Base-by-base conservation (phyloP, 2,113 vertebrate species). In the Oncorhynchus masou region DNA sequence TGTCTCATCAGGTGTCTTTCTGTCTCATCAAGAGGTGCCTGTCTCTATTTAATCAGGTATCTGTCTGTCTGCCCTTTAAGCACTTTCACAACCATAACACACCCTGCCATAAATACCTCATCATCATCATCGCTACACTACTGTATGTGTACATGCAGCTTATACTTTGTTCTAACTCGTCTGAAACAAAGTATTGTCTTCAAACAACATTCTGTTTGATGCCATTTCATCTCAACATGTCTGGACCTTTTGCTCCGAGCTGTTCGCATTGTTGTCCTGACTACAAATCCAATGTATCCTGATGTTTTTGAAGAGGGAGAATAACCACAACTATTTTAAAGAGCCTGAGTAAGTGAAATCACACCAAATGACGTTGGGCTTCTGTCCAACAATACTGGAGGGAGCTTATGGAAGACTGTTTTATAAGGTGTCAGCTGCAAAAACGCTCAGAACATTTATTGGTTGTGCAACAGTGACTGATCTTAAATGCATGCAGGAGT, bases 301-400 rank as follows among this genome's bases (percentile, higher is more conserved):
- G 65, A 25, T 15, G 27, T 74, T 39, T 62, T 5, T 19, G 29
- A 81, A 2, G 24, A 65, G 29, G 70, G 66, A n/a, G 2, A 68
- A 79, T 15, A 70, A 83, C 67, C 65, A 49, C 77, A 77, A 39
- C n/a, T 81, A 71, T 78, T 83, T 85, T 82, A 71, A 71, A 59
- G 66, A 80, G 27, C 57, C 39, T 67, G 3, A 59, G 22, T 31
- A 7, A 62, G 7, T 62, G 15, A 57, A 39, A 25, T 59, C 6
- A 12, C 69, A 54, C 70, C 73, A 79, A 82, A 74, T 65, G 6
- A 68, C 59, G 72, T 69, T 54, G 76, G 71, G 75, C 68, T 19
- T 48, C n/a, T 27, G 74, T 9, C 16, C 39, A 59, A 75, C 12
- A 29, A 39, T 6, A 73, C 75, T 68, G 22, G 49, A 39, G 29